These are phyloP conservation scores for Drosophila dunni DNA, from an alignment of 1,140 invertebrate species.

Conservation along the genomic window DNA sequence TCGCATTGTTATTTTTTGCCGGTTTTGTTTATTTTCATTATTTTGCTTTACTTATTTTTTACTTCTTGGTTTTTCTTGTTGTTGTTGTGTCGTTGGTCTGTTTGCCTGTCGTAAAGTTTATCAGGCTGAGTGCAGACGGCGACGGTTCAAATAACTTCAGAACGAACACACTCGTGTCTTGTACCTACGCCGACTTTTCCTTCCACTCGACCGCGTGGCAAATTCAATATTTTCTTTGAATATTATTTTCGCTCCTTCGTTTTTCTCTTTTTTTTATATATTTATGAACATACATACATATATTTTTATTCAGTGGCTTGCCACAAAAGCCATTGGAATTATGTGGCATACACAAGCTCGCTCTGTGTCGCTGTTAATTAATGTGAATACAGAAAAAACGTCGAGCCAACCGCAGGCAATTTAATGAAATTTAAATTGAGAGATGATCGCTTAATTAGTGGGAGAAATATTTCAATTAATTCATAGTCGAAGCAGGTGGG, in stretches of 20 bases:
- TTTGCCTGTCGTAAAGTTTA: constrained; percentile 62
- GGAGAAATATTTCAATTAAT: constrained; percentile 55
- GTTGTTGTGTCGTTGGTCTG: constrained; percentile 2
- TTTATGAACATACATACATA: neutral
- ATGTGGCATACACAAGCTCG: constrained; percentile 20
- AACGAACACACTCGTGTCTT: constrained; percentile 11
- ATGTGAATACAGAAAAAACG: constrained; percentile 9
- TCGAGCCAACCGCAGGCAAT: constrained; percentile 36
- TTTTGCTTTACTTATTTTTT: constrained; percentile 14
- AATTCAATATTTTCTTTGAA: constrained; percentile 34
- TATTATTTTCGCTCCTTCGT: constrained; percentile 3
- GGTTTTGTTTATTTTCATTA: constrained; percentile 46
- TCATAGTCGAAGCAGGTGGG: constrained; percentile 35
- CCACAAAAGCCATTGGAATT: constrained; percentile 40
- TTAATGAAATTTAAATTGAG: constrained; percentile 56
- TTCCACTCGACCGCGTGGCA: constrained; percentile 35
- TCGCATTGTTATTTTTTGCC: constrained; percentile 11
- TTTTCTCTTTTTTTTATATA: neutral
- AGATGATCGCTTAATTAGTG: constrained; percentile 71
- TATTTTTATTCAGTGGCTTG: constrained; percentile 17
- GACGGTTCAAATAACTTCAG: constrained; percentile 27
- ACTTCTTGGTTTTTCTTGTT: neutral
- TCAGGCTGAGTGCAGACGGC: constrained; percentile 34
- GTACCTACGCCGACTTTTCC: constrained; percentile 18
- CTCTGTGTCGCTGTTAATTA: constrained; percentile 41